Evolutionary conservation across 2,888 invertebrate species (phyloP).

Genomic region (Meta bourneti): DNA sequence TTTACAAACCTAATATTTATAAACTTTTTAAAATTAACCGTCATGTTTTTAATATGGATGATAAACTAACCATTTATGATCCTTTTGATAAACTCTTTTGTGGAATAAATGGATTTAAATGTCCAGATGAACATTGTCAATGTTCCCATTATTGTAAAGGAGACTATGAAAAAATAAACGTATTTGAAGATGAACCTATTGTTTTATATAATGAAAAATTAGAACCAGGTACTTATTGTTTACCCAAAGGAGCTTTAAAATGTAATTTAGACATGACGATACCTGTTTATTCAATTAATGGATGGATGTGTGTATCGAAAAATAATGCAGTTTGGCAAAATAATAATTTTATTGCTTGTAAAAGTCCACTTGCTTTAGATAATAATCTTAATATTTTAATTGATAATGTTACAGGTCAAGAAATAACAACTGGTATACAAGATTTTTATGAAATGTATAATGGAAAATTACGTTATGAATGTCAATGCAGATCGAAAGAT

Average conservation of each 20-base stretch:
- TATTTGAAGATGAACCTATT: no score
- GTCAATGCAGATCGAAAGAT: constrained; percentile 23
- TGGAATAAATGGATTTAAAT: constrained; percentile 37
- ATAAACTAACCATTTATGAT: background rate
- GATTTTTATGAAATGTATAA: constrained; percentile 36
- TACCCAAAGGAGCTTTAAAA: no score
- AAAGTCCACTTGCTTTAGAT: constrained; percentile 15
- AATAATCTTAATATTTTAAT: constrained; percentile 17
- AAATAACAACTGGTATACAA: no score
- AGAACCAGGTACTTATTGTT: no score
- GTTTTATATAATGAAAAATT: no score
- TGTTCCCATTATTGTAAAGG: background rate
- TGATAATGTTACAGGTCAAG: background rate
- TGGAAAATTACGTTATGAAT: constrained; percentile 25
- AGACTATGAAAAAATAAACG: constrained; percentile 33
- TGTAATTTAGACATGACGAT: no score
- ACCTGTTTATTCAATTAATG: no score
- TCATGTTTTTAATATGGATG: background rate
- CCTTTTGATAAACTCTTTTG: constrained; percentile 18
- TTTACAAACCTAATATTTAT: constrained; percentile 20
- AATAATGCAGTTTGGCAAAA: no score
- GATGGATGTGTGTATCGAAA: no score
- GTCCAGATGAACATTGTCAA: constrained; percentile 2
- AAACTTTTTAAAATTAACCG: background rate
- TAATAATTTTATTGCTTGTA: constrained; percentile 28